Evolutionary conservation across 2,888 invertebrate species (phyloP).

Genomic region (Euproctis similis): DNA sequence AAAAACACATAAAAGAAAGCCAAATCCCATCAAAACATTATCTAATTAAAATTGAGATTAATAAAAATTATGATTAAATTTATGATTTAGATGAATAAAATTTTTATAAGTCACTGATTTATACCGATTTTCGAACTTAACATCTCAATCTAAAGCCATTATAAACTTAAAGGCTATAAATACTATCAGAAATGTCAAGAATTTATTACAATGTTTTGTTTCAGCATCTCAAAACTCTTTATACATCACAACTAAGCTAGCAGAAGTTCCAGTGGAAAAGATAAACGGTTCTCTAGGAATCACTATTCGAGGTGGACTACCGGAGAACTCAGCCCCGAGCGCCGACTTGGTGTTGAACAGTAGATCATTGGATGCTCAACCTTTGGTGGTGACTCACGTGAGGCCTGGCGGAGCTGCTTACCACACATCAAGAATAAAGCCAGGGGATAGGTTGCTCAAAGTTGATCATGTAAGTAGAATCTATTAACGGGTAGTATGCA

Average conservation of each 20-base stretch:
- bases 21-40: too few species aligned
- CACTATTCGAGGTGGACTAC: slow-evolving; percentile 86
- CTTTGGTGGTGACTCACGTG: slow-evolving; percentile 92
- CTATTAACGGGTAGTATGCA: too few species aligned
- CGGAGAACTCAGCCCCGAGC: slow-evolving; percentile 71
- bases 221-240: slow-evolving; percentile 81
- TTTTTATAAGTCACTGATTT: too few species aligned
- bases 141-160: too few species aligned
- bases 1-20: too few species aligned
- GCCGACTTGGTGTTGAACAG: slow-evolving; percentile 79
- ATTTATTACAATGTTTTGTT: slow-evolving; percentile 14
- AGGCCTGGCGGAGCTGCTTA: slow-evolving; percentile 93
- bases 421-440: slow-evolving; percentile 90
- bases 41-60: too few species aligned
- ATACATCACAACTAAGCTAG: slow-evolving; percentile 84
- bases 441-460: slow-evolving; percentile 91
- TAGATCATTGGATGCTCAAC: slow-evolving; percentile 76
- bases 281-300: slow-evolving; percentile 91
- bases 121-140: too few species aligned
- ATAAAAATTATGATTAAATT: too few species aligned
- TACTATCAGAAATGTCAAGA: too few species aligned
- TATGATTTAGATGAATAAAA: too few species aligned
- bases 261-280: slow-evolving; percentile 87
- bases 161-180: too few species aligned
- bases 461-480: slow-evolving; percentile 35